phyloP scores from a whole-genome alignment of 92 coral and sea anemone species.

The Diadumene lineata region DNA sequence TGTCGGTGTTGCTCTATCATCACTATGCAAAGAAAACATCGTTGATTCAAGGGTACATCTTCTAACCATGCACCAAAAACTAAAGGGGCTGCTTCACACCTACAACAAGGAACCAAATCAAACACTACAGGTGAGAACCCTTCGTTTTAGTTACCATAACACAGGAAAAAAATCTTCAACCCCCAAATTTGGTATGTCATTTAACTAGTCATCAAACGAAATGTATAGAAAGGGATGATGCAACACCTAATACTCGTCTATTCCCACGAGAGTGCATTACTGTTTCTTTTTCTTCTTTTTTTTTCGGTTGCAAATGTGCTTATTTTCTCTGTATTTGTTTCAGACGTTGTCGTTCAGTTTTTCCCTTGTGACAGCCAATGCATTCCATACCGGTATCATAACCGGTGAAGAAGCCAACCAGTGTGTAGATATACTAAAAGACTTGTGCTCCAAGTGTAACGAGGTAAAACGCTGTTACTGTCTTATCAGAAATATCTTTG shows the following conservation, averaged over 20 bases:
- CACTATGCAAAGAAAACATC: conserved; percentile 71
- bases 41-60: conserved; percentile 79
- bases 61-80: conserved; percentile 60
- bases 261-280: too few species aligned
- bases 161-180: too few species aligned
- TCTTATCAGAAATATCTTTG: too few species aligned
- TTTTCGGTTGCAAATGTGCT: too few species aligned
- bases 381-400: conserved; percentile 73
- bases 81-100: conserved; percentile 51
- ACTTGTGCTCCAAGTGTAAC: conserved; percentile 37
- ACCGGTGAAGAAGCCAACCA: conserved; percentile 49
- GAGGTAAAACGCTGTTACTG: conserved; percentile 51
- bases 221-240: too few species aligned
- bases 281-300: too few species aligned
- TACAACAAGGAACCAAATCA: conserved; percentile 49
- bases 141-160: not conserved
- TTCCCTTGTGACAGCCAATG: conserved; percentile 63
- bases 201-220: too few species aligned
- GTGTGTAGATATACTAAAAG: conserved; percentile 48
- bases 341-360: conserved; percentile 69
- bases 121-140: conserved; percentile 69
- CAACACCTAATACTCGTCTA: too few species aligned
- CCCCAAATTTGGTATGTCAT: too few species aligned
- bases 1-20: conserved; percentile 78
- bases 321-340: too few species aligned